phyloP scores from a whole-genome alignment of 2,797 vertebrate genomes.

The Euphonia xanthogaster region DNA sequence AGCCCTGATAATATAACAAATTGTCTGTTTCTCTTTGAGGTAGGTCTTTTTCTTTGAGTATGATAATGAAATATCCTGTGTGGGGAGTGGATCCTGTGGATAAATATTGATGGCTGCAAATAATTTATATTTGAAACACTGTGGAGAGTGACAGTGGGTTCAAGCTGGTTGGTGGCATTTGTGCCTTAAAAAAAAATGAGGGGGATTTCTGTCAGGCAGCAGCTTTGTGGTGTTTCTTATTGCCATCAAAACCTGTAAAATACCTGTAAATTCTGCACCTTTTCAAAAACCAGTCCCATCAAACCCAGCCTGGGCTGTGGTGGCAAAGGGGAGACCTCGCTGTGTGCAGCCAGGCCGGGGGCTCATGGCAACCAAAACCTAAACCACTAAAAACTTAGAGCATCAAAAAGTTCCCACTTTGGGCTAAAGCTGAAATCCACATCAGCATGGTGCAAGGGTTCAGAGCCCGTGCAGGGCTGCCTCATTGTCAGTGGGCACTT shows the following conservation, averaged over 20 bases:
- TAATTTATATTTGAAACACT: not conserved
- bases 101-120: not conserved
- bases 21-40: conserved; percentile 12
- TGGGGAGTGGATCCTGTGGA: not conserved
- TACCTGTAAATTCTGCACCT: not conserved
- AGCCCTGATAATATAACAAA: conserved; percentile 42
- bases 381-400: not conserved
- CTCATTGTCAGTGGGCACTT: not conserved
- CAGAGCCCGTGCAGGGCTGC: not conserved
- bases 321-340: not conserved
- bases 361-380: not conserved
- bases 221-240: not conserved
- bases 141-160: not conserved
- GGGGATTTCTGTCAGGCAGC: not conserved
- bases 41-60: not conserved
- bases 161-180: not conserved
- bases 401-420: not conserved
- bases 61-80: not conserved
- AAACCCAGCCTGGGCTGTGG: not conserved
- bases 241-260: not conserved
- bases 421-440: not conserved
- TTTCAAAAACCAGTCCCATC: not conserved
- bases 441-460: not conserved
- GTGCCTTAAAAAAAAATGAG: not conserved
- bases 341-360: not conserved